A percentile compares a stretch with the other conserved stretches of the same genome.
Conservation (phyloP, 1,140 invertebrate species). For the Luehdorfia chinensis region DNA sequence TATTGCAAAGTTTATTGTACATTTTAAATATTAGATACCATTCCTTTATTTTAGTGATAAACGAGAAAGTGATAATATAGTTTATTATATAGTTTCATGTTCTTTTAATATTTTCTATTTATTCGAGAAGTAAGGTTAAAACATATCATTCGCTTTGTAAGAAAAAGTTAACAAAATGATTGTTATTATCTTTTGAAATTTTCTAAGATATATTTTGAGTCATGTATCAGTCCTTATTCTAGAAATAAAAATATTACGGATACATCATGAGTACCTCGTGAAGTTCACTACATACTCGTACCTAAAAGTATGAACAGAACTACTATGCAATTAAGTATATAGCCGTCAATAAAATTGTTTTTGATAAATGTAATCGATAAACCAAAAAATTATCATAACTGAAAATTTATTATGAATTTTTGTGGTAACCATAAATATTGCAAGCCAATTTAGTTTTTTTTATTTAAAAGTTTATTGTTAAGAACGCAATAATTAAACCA, state of each 20-base stretch:
- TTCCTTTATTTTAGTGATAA: conserved; percentile 20
- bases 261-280: too few species aligned
- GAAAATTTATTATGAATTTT: too few species aligned
- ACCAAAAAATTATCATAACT: too few species aligned
- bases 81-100: conserved; percentile 16
- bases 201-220: conserved; percentile 6
- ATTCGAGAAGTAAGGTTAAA: conserved; percentile 54
- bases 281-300: too few species aligned
- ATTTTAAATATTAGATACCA: conserved; percentile 9
- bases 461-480: too few species aligned
- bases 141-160: conserved; percentile 77
- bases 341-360: too few species aligned
- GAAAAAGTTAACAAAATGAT: conserved; percentile 37
- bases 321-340: too few species aligned
- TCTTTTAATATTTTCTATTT: conserved; percentile 20
- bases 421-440: too few species aligned
- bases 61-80: conserved; percentile 23
- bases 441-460: too few species aligned
- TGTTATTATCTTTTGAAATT: conserved; percentile 9
- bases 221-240: conserved; percentile 2
- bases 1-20: conserved; percentile 8
- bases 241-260: not conserved
- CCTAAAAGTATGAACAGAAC: too few species aligned
- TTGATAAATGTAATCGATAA: too few species aligned
- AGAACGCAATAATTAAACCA: too few species aligned